These are phyloP conservation scores for Chaetodon trifasciatus DNA, from an alignment of 2,797 vertebrate genomes.

Conservation along the genomic window DNA sequence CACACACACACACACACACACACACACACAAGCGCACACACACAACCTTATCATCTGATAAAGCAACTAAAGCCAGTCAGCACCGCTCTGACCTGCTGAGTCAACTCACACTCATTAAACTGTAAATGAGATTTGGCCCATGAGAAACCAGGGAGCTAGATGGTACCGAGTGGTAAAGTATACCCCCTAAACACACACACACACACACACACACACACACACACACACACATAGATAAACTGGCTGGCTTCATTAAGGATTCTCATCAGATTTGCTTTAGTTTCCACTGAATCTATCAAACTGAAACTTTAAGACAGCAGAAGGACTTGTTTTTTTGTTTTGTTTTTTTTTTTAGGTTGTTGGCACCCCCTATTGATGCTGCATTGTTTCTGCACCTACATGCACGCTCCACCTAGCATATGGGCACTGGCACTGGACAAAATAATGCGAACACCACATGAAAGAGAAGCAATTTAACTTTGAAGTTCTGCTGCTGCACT, in stretches of 20 bases:
- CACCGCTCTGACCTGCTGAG: conserved; percentile 66
- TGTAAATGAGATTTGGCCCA: conserved; percentile 49
- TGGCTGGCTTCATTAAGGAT: neutral
- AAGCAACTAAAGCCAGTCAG: conserved; percentile 11
- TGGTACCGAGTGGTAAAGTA: conserved; percentile 38
- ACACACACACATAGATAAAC: neutral
- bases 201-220: conserved; percentile 30
- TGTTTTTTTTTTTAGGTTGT: neutral
- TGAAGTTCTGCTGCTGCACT: conserved; percentile 36
- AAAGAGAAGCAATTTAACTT: conserved; percentile 42
- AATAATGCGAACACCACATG: conserved; percentile 36
- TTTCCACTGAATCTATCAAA: neutral
- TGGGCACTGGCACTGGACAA: neutral
- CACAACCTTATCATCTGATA: conserved; percentile 26
- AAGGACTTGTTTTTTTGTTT: neutral
- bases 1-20: no score
- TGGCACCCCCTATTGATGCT: conserved; percentile 54
- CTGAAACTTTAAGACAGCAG: neutral
- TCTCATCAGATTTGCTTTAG: neutral
- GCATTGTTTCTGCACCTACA: neutral
- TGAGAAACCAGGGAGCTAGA: conserved; percentile 46
- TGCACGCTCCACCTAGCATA: neutral
- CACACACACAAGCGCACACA: conserved; percentile 19
- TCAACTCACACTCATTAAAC: conserved; percentile 62
- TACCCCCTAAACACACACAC: neutral